A percentile compares a stretch with the other conserved stretches of the same genome.
Evolutionary conservation across 2,113 vertebrate species (phyloP).

Genomic region (Sphaerodactylus townsendi): DNA sequence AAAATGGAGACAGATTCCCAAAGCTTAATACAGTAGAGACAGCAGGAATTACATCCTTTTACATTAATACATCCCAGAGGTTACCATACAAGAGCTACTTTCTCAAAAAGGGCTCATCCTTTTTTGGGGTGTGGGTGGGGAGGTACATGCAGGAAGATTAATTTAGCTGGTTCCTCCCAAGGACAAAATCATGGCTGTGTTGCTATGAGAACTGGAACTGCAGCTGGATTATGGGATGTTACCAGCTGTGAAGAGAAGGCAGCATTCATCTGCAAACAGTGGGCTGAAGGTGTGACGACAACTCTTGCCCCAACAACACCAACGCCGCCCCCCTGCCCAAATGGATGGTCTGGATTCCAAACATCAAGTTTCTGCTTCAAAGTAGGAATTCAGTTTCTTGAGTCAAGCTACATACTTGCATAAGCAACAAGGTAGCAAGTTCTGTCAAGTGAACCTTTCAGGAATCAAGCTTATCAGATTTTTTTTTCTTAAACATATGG

Average conservation of each 20-base stretch:
- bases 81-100: background rate
- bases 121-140: background rate
- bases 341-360: constrained; percentile 73
- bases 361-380: constrained; percentile 77
- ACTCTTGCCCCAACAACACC: constrained; percentile 78
- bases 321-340: constrained; percentile 73
- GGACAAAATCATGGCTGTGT: constrained; percentile 86
- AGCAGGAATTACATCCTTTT: too few species aligned
- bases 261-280: constrained; percentile 90
- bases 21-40: too few species aligned
- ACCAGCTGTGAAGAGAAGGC: constrained; percentile 81
- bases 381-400: constrained; percentile 66
- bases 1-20: too few species aligned
- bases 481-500: too few species aligned
- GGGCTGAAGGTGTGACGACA: constrained; percentile 78
- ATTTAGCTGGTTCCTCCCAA: constrained; percentile 52
- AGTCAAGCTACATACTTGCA: fast-evolving
- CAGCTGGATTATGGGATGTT: constrained; percentile 93
- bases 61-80: too few species aligned
- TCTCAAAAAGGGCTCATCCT: background rate
- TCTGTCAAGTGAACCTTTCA: too few species aligned
- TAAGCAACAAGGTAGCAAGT: too few species aligned
- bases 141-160: background rate
- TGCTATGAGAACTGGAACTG: constrained; percentile 85
- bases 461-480: too few species aligned